A percentile compares a stretch with the other conserved stretches of the same genome.
Evolutionary conservation across 2,797 vertebrate genomes (phyloP).

Genomic region (Takifugu ocellatus): DNA sequence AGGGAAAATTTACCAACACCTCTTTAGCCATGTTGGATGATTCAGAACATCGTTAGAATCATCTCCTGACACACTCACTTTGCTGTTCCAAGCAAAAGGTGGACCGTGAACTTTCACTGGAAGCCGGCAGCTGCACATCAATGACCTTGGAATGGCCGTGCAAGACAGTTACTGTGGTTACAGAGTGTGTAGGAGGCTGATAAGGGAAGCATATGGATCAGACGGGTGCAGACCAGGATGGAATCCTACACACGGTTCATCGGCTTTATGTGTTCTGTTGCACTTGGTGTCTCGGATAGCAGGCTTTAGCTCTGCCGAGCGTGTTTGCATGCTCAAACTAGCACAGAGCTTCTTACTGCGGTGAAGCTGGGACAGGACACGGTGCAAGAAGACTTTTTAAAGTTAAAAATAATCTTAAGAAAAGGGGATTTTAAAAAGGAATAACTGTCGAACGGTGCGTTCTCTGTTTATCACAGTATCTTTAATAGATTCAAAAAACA

Average conservation of each 20-base stretch:
- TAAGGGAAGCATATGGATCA: slow-evolving; percentile 43
- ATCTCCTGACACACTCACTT: slow-evolving; percentile 23
- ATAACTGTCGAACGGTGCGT: not conserved
- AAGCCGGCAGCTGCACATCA: slow-evolving; percentile 38
- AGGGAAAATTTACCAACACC: slow-evolving; percentile 45
- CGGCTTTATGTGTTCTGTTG: slow-evolving; percentile 9
- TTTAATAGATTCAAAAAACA: not conserved
- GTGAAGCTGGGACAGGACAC: not conserved
- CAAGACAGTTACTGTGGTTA: slow-evolving; percentile 50
- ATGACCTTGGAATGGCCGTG: slow-evolving; percentile 18
- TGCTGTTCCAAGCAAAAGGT: slow-evolving; percentile 42
- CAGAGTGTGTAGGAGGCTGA: slow-evolving; percentile 45
- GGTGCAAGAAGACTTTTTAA: not conserved
- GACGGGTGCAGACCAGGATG: slow-evolving; percentile 8
- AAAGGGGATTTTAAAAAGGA: not conserved
- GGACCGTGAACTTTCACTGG: slow-evolving; percentile 16
- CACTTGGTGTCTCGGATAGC: slow-evolving; percentile 7
- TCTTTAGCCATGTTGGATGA: slow-evolving; percentile 42
- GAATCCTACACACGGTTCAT: slow-evolving; percentile 16
- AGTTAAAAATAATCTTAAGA: not conserved
- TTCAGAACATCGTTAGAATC: slow-evolving; percentile 31
- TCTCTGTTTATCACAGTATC: not conserved
- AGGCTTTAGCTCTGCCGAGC: not conserved
- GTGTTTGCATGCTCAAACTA: not conserved
- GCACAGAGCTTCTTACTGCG: not conserved